Evolutionary conservation across 2,888 invertebrate species (phyloP).

Genomic region (Saturnia japonica): DNA sequence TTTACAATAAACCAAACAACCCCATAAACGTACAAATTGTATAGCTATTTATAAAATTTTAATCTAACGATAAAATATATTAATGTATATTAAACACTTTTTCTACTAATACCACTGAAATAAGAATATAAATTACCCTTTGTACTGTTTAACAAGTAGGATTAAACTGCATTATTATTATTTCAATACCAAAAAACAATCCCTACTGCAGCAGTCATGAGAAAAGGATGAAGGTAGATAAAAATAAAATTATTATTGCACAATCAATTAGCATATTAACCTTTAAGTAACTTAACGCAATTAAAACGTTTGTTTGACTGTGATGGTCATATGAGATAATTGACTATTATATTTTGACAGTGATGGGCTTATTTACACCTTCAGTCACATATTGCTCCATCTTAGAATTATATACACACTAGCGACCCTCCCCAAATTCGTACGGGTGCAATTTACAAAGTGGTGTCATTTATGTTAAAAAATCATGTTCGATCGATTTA

Average conservation of each 20-base stretch:
- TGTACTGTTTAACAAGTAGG: not conserved
- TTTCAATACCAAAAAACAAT: not conserved
- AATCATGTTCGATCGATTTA: no score
- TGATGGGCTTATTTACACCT: not conserved
- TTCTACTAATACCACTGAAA: no score
- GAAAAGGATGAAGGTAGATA: not conserved
- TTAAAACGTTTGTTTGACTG: slow-evolving; percentile 14
- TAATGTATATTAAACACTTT: not conserved
- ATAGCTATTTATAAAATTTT: no score
- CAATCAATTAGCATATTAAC: slow-evolving; percentile 21
- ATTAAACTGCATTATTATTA: not conserved
- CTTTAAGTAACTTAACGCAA: slow-evolving; percentile 20
- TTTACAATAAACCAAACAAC: no score
- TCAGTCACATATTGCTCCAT: not conserved
- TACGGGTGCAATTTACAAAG: no score
- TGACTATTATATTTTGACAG: not conserved
- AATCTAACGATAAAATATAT: not conserved
- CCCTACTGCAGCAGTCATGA: not conserved
- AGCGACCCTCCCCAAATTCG: no score
- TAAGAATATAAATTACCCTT: no score
- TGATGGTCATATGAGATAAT: slow-evolving; percentile 13
- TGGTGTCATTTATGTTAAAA: no score
- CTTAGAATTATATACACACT: not conserved
- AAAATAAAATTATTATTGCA: not conserved
- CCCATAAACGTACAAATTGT: no score